Percentiles rank a stretch among this genome's conserved stretches.
These are phyloP conservation scores for Pantherophis vulpinus DNA, from an alignment of 2,797 vertebrate genomes.

Conservation along the genomic window DNA sequence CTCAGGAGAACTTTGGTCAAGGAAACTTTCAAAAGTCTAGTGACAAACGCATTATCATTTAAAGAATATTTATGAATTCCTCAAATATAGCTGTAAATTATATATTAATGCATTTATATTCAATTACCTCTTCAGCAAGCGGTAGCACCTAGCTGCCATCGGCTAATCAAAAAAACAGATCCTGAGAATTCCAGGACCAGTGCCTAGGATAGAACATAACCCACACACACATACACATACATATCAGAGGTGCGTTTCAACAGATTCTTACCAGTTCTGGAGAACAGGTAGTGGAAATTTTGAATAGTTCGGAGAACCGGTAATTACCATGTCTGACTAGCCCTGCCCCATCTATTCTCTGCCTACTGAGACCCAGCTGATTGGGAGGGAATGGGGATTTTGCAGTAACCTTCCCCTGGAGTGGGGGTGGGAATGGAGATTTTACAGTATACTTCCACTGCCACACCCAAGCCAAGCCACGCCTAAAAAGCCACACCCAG, in stretches of 20 bases:
- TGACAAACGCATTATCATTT: conserved; percentile 16
- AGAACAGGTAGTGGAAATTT: too few species aligned
- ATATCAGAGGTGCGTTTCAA: not conserved
- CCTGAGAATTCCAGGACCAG: not conserved
- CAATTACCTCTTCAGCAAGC: not conserved
- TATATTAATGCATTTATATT: not conserved
- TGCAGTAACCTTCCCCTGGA: too few species aligned
- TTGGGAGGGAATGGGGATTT: too few species aligned
- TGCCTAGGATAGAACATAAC: not conserved
- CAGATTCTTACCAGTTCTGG: too few species aligned
- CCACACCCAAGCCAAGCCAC: too few species aligned
- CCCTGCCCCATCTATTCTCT: too few species aligned
- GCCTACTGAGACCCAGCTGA: too few species aligned
- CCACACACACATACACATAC: not conserved
- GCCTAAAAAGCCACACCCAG: too few species aligned
- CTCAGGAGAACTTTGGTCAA: conserved; percentile 29
- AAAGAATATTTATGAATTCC: conserved; percentile 16
- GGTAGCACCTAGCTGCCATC: not conserved
- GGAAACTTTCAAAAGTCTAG: conserved; percentile 40
- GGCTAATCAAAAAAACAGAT: not conserved
- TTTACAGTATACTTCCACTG: too few species aligned
- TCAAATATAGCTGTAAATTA: not conserved
- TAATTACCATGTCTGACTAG: too few species aligned
- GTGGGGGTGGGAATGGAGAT: too few species aligned
- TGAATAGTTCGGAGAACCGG: too few species aligned